These are phyloP conservation scores for Passerina amoena DNA, from an alignment of 2,113 vertebrate genomes.

Conservation along the genomic window DNA sequence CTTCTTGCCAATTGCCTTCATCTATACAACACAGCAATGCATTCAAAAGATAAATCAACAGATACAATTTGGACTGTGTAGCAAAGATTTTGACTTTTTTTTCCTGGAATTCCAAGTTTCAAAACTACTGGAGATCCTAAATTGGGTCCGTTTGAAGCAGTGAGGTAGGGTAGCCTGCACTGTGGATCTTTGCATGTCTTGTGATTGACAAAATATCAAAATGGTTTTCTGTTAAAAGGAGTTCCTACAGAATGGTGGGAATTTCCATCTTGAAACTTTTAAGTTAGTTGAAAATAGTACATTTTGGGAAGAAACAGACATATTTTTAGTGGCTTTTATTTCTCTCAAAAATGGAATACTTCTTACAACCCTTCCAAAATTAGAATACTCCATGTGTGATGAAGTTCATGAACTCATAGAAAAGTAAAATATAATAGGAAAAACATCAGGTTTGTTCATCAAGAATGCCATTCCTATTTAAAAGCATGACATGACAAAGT, in stretches of 20 bases:
- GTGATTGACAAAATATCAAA: neutral
- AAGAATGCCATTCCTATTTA: neutral
- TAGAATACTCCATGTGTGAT: neutral
- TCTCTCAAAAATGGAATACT: neutral
- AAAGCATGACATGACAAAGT: neutral
- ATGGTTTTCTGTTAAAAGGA: neutral
- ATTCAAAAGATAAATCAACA: neutral
- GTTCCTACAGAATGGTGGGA: neutral
- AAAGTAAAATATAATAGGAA: neutral
- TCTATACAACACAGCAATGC: neutral
- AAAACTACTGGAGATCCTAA: neutral
- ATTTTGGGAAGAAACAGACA: neutral
- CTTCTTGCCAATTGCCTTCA: neutral
- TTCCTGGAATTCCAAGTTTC: neutral
- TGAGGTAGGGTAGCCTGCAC: neutral
- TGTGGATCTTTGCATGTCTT: neutral
- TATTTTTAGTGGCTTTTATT: neutral
- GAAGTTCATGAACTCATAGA: neutral
- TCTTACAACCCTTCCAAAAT: neutral
- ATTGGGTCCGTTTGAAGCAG: neutral
- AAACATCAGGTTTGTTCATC: neutral
- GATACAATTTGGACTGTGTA: neutral
- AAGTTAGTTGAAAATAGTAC: neutral
- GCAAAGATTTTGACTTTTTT: neutral
- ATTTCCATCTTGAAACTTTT: neutral